Evolutionary conservation across 2,113 vertebrate species (phyloP), one percentile per base, ranked within the genome.

Genomic region (Eubucco bourcierii): DNA sequence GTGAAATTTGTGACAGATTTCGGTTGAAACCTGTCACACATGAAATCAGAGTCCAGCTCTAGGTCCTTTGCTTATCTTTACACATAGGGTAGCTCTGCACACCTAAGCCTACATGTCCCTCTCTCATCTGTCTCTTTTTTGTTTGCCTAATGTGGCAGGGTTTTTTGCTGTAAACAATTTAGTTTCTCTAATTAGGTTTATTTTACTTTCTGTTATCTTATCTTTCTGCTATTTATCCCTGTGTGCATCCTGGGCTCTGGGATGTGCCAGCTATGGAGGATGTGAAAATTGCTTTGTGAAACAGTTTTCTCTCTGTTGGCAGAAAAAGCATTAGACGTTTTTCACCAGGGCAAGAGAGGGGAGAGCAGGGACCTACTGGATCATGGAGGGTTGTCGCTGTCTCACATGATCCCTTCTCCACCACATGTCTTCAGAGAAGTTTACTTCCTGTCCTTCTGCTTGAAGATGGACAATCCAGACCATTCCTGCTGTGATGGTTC

Each of bases 151-250:
- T 81, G 24, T 24, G 70, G 8, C 47, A 59, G 52, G n/a, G 52
- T 9, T 82, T 88, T 90, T 84, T 60, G 7, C 56, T 92, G 78
- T 82, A 56, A 94, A 73, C 41, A 59, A 33, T 33, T 79, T 81
- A 76, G 71, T 66, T 55, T 68, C 60, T 80, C 64, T 85, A 87
- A 89, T 91, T 64, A 80, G 68, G 28, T 82, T 90, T 56, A 34
- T 87, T 96, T 89, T 92, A 58, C 72, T 90, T 82, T 37, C 41
- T 83, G n/a, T 61, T 94, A 72, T 58, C 81, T 80, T 88, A 65
- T 82, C 80, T 90, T 61, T 25, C 64, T 53, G 10, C 60, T 31
- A 0, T 60, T 90, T 92, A 81, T 93, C 67, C 82, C n/a, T 28
- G 24, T 28, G 29, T 37, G 6, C 65, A 44, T 93, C 33, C 67